Evolutionary conservation across 2,797 vertebrate species (phyloP), one percentile per base, ranked within the genome.

Genomic region (Craterocephalus amniculus): DNA sequence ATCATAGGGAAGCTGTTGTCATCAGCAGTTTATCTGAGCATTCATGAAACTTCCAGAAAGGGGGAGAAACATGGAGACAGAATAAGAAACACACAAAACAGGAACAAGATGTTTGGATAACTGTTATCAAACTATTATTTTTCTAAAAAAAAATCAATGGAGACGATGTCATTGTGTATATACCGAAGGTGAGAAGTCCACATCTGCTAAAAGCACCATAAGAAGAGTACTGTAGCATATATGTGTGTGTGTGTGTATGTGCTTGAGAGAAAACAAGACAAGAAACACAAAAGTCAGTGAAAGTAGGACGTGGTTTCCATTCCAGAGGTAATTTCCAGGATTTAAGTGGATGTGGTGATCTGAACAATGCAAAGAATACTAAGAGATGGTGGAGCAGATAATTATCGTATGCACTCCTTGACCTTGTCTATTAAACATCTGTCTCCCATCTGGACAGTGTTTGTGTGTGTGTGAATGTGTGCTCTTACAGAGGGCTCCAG

Each of bases 311-410:
- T 89, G 80, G 79, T 91, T 90, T 87, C 76, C 88, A 92, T 92
- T 92, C 91, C 91, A 85, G 78, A 92, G 92, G 90, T 92, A 91
- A 92, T 92, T 89, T 92, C 87, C 85, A 84, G 88, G 91, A 85
- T 91, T 93, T 88, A 88, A 83, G 79, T 85, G 88, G 79, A 91
- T 87, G 86, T 76, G 87, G 85, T 67, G 80, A 87, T 88, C 72
- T 79, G 86, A 90, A 83, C 79, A 88, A 82, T 75, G 79, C 74
- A 10, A 72, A 29, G 81, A 86, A 85, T 78, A 80, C 88, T 75
- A 69, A 85, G 86, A 85, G 86, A 87, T 58, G 54, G 70, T 67
- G 67, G 77, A 74, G 83, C 77, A 87, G 88, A 89, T 85, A 86
- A 87, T 91, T 86, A 86, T 79, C 78, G 74, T 43, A 81, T 88